Conservation (phyloP, 1,140 invertebrate genomes). For the Drosophila ananassae region DNA sequence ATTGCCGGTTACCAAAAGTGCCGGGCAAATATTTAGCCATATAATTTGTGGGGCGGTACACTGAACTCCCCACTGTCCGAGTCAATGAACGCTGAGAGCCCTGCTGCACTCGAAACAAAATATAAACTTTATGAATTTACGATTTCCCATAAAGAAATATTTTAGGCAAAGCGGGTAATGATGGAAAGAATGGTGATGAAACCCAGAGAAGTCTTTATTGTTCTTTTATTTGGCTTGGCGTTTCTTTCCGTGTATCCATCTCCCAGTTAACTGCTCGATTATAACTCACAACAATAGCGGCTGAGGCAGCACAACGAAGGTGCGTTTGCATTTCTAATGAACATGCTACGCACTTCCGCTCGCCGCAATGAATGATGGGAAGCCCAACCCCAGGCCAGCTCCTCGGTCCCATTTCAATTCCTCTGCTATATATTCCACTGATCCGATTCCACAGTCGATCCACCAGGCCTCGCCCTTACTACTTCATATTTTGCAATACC, state of each 20-base stretch:
- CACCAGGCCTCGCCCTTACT: conserved; percentile 56
- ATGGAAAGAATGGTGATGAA: neutral
- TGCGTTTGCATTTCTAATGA: conserved; percentile 82
- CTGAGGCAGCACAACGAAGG: conserved; percentile 44
- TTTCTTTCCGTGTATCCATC: conserved; percentile 7
- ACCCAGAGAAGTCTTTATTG: neutral
- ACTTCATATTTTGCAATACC: conserved; percentile 76
- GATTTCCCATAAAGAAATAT: neutral
- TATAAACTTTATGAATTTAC: conserved; percentile 6
- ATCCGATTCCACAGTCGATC: conserved; percentile 10
- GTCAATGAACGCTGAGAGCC: conserved; percentile 59
- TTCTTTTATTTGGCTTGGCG: neutral
- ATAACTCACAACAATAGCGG: conserved; percentile 47
- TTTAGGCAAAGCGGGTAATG: neutral
- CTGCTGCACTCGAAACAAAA: conserved; percentile 25
- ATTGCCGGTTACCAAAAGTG: conserved; percentile 74
- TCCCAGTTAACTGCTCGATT: conserved; percentile 48
- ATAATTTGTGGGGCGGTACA: conserved; percentile 70
- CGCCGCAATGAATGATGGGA: conserved; percentile 74
- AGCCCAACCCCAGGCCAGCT: conserved; percentile 23
- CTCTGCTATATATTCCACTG: neutral
- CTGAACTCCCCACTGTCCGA: conserved; percentile 27
- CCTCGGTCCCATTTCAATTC: conserved; percentile 15
- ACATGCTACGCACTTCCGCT: conserved; percentile 81
- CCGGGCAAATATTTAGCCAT: conserved; percentile 72